phyloP scores from a whole-genome alignment of 2,888 invertebrate genomes.

The Cryptus armator region DNA sequence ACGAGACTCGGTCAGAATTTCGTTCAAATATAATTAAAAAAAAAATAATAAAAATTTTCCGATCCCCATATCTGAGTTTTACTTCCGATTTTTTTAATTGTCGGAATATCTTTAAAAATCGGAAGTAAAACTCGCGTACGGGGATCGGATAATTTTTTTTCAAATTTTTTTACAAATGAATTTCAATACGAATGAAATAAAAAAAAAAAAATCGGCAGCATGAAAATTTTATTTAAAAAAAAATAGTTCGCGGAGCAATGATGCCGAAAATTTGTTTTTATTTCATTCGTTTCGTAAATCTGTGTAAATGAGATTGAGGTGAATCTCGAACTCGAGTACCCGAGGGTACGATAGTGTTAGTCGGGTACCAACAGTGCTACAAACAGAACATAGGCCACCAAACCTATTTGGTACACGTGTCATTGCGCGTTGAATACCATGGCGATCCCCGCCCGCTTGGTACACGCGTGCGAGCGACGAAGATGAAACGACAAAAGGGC shows the following conservation, averaged over 20 bases:
- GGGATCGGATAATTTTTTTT: too few relatives aligned
- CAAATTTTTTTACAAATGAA: too few relatives aligned
- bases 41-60: too few relatives aligned
- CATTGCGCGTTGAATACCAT: conserved; percentile 77
- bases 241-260: too few relatives aligned
- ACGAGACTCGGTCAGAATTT: not conserved
- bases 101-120: too few relatives aligned
- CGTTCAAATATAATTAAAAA: too few relatives aligned
- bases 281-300: conserved; percentile 10
- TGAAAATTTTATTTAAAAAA: too few relatives aligned
- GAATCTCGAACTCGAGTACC: conserved; percentile 49
- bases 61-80: too few relatives aligned
- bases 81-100: too few relatives aligned
- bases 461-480: conserved; percentile 62
- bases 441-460: conserved; percentile 71
- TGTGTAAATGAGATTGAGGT: conserved; percentile 37
- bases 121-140: too few relatives aligned
- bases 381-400: conserved; percentile 80
- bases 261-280: not conserved
- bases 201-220: too few relatives aligned
- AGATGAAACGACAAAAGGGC: conserved; percentile 70
- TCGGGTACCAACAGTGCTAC: conserved; percentile 68
- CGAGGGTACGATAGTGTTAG: conserved; percentile 33
- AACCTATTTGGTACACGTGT: conserved; percentile 83
- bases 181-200: too few relatives aligned